A percentile compares a stretch with the other conserved stretches of the same genome.
Evolutionary conservation across 2,888 invertebrate genomes (phyloP).

Genomic region (Byasa hedistus): DNA sequence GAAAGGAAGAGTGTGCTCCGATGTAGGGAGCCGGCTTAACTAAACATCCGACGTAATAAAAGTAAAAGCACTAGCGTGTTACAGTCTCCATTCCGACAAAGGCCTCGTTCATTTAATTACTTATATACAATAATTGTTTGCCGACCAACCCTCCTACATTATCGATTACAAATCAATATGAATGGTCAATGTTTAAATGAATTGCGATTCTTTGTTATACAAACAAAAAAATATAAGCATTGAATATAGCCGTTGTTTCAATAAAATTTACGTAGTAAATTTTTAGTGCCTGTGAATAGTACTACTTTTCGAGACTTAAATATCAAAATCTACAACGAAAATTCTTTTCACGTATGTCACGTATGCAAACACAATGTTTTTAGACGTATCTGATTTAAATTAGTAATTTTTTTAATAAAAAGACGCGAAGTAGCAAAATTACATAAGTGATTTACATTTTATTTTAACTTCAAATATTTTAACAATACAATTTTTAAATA

Average conservation of each 20-base stretch:
- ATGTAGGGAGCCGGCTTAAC: constrained; percentile 6
- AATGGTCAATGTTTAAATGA: constrained; percentile 11
- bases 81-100: constrained; percentile 3
- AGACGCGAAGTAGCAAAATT: background rate
- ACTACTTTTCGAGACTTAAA: background rate
- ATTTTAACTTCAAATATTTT: background rate
- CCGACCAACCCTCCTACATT: background rate
- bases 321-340: too few species aligned
- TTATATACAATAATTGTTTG: constrained; percentile 19
- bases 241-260: background rate
- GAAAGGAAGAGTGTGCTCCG: background rate
- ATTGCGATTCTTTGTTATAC: constrained; percentile 12
- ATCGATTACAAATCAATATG: constrained; percentile 20
- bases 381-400: background rate
- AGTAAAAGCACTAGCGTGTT: constrained; percentile 14
- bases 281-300: background rate
- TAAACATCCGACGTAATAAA: constrained; percentile 19
- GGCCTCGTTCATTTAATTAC: constrained; percentile 15
- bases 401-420: background rate
- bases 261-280: background rate
- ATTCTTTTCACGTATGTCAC: too few species aligned
- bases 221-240: background rate
- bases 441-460: constrained; percentile 1
- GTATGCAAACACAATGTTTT: background rate
- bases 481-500: constrained; percentile 4